Base-by-base conservation (phyloP, 2,113 vertebrate species). In the Eleginops maclovinus region DNA sequence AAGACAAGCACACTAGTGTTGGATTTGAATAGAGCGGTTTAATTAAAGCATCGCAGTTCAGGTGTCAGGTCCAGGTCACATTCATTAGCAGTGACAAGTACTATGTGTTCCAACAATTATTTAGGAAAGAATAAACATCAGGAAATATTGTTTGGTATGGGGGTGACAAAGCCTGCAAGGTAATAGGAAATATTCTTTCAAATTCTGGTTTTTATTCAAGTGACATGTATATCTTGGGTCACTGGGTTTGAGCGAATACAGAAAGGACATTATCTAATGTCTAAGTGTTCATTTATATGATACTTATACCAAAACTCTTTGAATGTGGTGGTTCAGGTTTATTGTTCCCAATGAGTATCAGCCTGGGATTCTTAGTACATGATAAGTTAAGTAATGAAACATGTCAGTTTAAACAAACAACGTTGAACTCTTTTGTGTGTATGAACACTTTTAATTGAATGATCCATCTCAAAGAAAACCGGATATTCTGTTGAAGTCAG, bases 1-100 rank as follows among this genome's bases (percentile, higher is more conserved):
- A 41, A 5, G 3, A 61, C 8, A 26, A 55, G n/a, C 28, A 22
- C 21, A 47, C 13, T 15, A 15, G 44, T 53, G 28, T 51, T 26
- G 16, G 19, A 22, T 46, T 46, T 4, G 17, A 17, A 56, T 17
- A 47, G 26, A 55, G 46, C 15, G 0, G 10, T 24, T 28, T 66
- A n/a, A n/a, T n/a, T 46, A 65, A 80, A 56, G 36, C 47, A 14
- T n/a, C n/a, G 46, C 22, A 43, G 74, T 49, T 65, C 64, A 70
- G 22, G 59, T 41, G 68, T 69, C 44, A 21, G 28, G 69, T 69
- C 51, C 46, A 44, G 62, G 72, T 81, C 55, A 62, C 49, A 53
- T 51, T 87, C 56, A 83, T 81, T 81, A 81, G 43, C 69, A 71
- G 41, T 62, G 53, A 16, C 55, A 61, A 43, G 55, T 51, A 74